Conservation (phyloP, 2,113 vertebrate genomes). For the Tupaia chinensis region DNA sequence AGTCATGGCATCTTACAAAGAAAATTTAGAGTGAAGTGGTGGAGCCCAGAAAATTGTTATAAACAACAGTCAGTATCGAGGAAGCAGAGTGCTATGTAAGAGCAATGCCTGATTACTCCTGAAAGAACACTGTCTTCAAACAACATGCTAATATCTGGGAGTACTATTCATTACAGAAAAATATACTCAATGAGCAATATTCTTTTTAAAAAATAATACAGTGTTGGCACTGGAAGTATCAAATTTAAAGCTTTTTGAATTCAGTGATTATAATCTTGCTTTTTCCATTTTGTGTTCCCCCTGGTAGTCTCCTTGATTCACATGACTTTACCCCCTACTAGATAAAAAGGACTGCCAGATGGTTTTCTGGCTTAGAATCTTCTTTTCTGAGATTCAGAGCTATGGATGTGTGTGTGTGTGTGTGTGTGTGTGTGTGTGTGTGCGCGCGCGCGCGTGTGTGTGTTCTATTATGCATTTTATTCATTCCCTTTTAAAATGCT, state of each 20-base stretch:
- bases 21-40: conserved; percentile 56
- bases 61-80: not conserved
- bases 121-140: not conserved
- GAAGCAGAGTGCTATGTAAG: not conserved
- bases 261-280: not conserved
- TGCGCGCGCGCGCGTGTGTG: no score
- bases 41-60: not conserved
- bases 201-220: not conserved
- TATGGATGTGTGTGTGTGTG: no score
- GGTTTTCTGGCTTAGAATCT: not conserved
- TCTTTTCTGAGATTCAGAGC: not conserved
- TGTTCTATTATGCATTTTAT: not conserved
- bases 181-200: not conserved
- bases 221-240: not conserved
- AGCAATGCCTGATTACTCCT: not conserved
- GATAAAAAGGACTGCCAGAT: not conserved
- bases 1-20: conserved; percentile 1
- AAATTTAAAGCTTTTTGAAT: not conserved
- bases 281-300: not conserved
- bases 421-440: no score
- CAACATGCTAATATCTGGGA: not conserved
- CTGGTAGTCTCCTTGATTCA: not conserved
- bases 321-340: not conserved
- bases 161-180: not conserved
- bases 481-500: not conserved